These are phyloP conservation scores for Nomada flava DNA, from an alignment of 2,888 invertebrate genomes.

Conservation along the genomic window DNA sequence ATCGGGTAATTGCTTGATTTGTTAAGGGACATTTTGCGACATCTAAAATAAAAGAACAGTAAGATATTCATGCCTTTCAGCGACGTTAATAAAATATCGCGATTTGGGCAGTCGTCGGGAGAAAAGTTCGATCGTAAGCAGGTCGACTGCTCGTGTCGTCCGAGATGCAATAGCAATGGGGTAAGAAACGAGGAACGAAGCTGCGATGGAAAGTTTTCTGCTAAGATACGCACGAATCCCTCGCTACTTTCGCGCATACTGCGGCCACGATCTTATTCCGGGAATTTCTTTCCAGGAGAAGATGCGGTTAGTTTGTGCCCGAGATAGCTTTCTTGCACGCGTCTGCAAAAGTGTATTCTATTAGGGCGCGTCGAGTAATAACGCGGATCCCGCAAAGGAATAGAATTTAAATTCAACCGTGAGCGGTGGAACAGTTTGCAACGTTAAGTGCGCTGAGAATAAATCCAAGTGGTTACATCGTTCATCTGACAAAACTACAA, in stretches of 20 bases:
- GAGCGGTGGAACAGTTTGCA: conserved; percentile 4
- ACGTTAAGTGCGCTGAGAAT: neutral
- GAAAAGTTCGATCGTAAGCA: conserved; percentile 24
- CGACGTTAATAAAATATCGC: conserved; percentile 17
- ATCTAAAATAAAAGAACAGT: neutral
- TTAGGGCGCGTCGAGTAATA: conserved; percentile 30
- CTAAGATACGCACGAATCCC: conserved; percentile 58
- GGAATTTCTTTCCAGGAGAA: conserved; percentile 48
- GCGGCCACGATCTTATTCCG: conserved; percentile 19
- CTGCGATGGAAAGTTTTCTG: conserved; percentile 58
- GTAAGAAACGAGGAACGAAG: conserved; percentile 45
- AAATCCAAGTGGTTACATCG: conserved; percentile 16
- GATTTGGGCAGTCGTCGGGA: neutral
- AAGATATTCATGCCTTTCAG: neutral
- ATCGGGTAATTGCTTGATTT: neutral
- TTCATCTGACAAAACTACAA: conserved; percentile 11
- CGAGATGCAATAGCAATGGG: neutral
- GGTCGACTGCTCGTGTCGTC: conserved; percentile 6
- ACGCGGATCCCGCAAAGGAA: conserved; percentile 22
- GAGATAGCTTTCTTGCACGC: conserved; percentile 35
- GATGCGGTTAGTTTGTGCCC: conserved; percentile 47
- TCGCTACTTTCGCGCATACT: conserved; percentile 33
- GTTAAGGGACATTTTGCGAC: neutral
- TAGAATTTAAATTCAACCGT: conserved; percentile 47
- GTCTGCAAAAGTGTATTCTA: conserved; percentile 41